Percentiles rank a stretch among this genome's conserved stretches.
These are phyloP conservation scores for Xanthorhoe spadicearia DNA, from an alignment of 2,888 invertebrate genomes.

Conservation along the genomic window DNA sequence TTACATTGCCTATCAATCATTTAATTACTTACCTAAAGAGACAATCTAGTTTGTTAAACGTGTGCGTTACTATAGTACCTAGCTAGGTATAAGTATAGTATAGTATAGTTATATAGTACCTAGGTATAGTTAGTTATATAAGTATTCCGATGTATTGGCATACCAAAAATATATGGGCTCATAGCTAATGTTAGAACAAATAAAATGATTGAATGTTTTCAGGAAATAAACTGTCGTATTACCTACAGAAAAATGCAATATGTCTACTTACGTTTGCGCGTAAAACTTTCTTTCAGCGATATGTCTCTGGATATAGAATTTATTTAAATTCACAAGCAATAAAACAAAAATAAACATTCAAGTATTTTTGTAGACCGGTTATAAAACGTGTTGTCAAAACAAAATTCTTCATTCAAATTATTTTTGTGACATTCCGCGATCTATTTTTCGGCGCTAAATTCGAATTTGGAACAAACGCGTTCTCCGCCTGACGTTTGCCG, in stretches of 20 bases:
- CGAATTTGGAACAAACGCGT: constrained; percentile 50
- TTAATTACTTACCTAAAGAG: too few species aligned
- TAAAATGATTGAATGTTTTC: background rate
- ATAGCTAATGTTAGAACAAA: background rate
- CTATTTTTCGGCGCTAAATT: constrained; percentile 48
- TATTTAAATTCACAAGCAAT: constrained; percentile 36
- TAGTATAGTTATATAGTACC: too few species aligned
- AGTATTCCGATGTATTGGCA: background rate
- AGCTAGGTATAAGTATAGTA: too few species aligned
- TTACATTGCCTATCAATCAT: too few species aligned
- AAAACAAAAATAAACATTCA: constrained; percentile 26
- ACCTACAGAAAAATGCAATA: constrained; percentile 3
- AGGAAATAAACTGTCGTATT: background rate
- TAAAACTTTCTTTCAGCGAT: constrained; percentile 51
- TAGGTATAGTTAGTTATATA: too few species aligned
- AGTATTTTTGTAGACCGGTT: background rate
- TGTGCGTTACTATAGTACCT: too few species aligned
- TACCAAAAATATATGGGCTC: background rate
- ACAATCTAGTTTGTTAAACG: too few species aligned
- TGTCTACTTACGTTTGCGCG: constrained; percentile 53
- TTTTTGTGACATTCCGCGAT: constrained; percentile 45
- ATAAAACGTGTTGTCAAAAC: constrained; percentile 26
- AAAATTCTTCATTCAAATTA: constrained; percentile 40
- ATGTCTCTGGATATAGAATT: constrained; percentile 39
- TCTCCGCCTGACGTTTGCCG: constrained; percentile 59